Conservation (phyloP, 2,888 invertebrate species). For the Andrena bucephala region DNA sequence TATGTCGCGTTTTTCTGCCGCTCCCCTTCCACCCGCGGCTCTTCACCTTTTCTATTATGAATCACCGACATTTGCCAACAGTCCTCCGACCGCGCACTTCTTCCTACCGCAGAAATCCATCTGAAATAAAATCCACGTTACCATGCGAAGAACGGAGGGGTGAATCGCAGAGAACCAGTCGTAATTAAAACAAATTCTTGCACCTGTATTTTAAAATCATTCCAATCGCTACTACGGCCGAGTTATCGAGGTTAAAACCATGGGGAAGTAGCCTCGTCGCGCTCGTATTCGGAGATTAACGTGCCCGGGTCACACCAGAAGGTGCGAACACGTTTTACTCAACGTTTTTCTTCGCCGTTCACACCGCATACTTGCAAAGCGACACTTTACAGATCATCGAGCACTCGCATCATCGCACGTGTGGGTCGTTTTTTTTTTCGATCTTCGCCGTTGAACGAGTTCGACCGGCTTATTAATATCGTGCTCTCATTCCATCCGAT, state of each 20-base stretch:
- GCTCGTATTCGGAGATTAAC: conserved; percentile 10
- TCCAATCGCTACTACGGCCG: conserved; percentile 11
- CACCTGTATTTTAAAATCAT: conserved; percentile 49
- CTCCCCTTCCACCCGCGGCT: conserved; percentile 24
- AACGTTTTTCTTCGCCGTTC: conserved; percentile 20
- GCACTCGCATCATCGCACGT: conserved; percentile 35
- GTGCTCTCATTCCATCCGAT: conserved; percentile 37
- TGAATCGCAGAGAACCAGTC: background rate
- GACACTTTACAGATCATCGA: conserved; percentile 14
- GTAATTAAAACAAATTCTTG: conserved; percentile 31
- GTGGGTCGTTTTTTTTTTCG: conserved; percentile 36
- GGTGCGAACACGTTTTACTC: background rate
- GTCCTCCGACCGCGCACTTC: background rate
- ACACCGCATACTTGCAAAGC: background rate
- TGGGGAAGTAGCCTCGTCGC: background rate
- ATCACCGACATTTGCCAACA: conserved; percentile 32
- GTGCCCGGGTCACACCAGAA: conserved; percentile 18
- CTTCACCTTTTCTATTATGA: conserved; percentile 39
- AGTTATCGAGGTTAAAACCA: conserved; percentile 9
- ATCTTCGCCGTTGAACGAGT: conserved; percentile 15
- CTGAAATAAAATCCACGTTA: conserved; percentile 24
- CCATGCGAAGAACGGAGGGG: background rate
- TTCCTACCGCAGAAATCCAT: background rate
- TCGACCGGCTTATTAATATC: conserved; percentile 21
- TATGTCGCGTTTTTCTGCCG: conserved; percentile 39